Evolutionary conservation across 2,888 invertebrate species (phyloP).

Genomic region (Aporophyla lueneburgensis): DNA sequence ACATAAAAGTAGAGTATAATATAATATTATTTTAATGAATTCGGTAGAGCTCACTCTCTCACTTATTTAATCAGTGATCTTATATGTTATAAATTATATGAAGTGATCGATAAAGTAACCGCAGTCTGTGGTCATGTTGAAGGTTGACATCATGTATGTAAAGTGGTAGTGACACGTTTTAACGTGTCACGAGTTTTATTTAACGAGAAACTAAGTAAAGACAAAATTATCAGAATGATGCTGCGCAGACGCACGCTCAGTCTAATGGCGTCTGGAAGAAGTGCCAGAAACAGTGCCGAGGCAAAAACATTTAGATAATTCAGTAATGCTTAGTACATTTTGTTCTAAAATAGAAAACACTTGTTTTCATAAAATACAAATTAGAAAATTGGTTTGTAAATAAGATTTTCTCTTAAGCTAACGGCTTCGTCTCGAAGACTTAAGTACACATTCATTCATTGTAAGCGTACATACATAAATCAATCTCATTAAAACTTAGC

Average conservation of each 20-base stretch:
- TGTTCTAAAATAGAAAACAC: neutral
- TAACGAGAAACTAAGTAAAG: slow-evolving; percentile 26
- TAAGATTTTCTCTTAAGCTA: slow-evolving; percentile 12
- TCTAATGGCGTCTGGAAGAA: slow-evolving; percentile 33
- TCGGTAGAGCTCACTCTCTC: neutral
- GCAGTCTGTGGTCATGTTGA: slow-evolving; percentile 44
- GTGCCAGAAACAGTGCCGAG: slow-evolving; percentile 17
- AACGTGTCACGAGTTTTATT: slow-evolving; percentile 42
- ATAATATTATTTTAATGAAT: neutral
- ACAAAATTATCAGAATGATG: slow-evolving; percentile 23
- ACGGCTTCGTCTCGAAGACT: slow-evolving; percentile 1
- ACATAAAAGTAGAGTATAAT: neutral
- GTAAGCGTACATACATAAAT: slow-evolving; percentile 13
- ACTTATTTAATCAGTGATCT: slow-evolving; percentile 12
- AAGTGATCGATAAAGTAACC: slow-evolving; percentile 28
- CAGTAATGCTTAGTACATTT: neutral
- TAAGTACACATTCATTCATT: slow-evolving; percentile 25
- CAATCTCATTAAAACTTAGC: slow-evolving; percentile 1
- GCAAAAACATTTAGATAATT: slow-evolving; percentile 22
- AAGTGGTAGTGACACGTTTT: slow-evolving; percentile 36
- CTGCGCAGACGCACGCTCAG: slow-evolving; percentile 26
- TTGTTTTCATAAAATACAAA: neutral
- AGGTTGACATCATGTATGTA: slow-evolving; percentile 44
- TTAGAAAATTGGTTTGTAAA: slow-evolving; percentile 22
- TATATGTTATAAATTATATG: slow-evolving; percentile 4